Percentiles rank a stretch among this genome's conserved stretches.
Conservation (phyloP, 2,113 vertebrate species). For the Mus spicilegus region DNA sequence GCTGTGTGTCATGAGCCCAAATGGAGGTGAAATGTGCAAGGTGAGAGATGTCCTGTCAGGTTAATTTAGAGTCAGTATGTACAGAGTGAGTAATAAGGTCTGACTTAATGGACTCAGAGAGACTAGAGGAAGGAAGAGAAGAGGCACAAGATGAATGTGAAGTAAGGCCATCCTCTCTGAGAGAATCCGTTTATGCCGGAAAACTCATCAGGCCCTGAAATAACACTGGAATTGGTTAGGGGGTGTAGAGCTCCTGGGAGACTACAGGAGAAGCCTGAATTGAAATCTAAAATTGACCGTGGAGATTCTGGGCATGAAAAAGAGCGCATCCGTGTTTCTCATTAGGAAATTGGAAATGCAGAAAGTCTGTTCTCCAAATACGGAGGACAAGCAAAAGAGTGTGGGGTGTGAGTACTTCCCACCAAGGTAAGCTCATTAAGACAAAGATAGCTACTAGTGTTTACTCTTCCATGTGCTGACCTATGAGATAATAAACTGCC, state of each 20-base stretch:
- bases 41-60: background rate
- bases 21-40: background rate
- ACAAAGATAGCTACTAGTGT: background rate
- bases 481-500: background rate
- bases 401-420: background rate
- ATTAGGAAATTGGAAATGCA: slow-evolving; percentile 31
- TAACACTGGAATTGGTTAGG: slow-evolving; percentile 16
- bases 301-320: slow-evolving; percentile 6
- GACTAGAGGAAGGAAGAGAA: background rate
- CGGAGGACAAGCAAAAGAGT: background rate
- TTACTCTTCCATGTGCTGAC: background rate
- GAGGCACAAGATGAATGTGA: slow-evolving; percentile 5
- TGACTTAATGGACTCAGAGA: slow-evolving; percentile 23
- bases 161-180: background rate
- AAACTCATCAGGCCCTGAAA: slow-evolving; percentile 16
- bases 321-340: background rate
- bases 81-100: background rate
- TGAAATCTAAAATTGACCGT: slow-evolving; percentile 23
- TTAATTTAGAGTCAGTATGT: background rate
- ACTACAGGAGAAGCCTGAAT: background rate
- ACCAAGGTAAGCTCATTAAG: background rate
- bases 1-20: background rate
- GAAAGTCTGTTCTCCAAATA: background rate
- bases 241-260: background rate
- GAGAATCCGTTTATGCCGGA: background rate